Evolutionary conservation across 2,113 vertebrate genomes (phyloP), one percentile per base, ranked within the genome.

Genomic region (Petrocephalus zakoni): DNA sequence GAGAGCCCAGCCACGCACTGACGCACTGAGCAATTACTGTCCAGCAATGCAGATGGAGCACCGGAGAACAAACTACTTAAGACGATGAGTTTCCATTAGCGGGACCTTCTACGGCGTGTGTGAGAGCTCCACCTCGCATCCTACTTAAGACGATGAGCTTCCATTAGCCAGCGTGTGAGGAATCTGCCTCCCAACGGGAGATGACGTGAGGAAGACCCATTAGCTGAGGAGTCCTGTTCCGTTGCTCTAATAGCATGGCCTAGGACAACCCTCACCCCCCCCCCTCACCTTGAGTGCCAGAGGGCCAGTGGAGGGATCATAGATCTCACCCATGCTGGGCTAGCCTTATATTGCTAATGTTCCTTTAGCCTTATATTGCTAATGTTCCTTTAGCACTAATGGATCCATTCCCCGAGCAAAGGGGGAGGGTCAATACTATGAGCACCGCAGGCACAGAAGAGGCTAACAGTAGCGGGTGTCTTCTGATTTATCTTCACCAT

Each of bases 381-480:
- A 89, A 86, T 89, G 88, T 58, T 85, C 88, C 82, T 89, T 89
- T 86, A 51, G 64, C 17, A 47, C 88, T 89, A 89, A 89, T 89
- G 88, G 88, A 58, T 85, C 88, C 55, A 86, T 86, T 89, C 37
- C 5, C 10, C 19, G 86, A 58, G 17, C 29, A 9, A 64, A 52
- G 17, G 86, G 84, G 85, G 85, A 86, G 85, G 56, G 56, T 37
- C 42, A 61, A 64, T 61, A 25, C 86, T 64, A 29, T n/a, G n/a
- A 47, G 56, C 55, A 61, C 56, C 34, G 58, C 53, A 42, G 51
- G 84, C 84, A 85, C 47, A 53, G 56, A 87, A 64, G 56, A 61
- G 37, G 37, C 53, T 64, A 61, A 64, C 29, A 6, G 86, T 22
- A 42, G 55, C 15, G 53, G 85, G 29, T 56, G 19, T 55, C 22